Conservation (phyloP, 2,113 vertebrate species). For the Tenebrosternarchus preto region DNA sequence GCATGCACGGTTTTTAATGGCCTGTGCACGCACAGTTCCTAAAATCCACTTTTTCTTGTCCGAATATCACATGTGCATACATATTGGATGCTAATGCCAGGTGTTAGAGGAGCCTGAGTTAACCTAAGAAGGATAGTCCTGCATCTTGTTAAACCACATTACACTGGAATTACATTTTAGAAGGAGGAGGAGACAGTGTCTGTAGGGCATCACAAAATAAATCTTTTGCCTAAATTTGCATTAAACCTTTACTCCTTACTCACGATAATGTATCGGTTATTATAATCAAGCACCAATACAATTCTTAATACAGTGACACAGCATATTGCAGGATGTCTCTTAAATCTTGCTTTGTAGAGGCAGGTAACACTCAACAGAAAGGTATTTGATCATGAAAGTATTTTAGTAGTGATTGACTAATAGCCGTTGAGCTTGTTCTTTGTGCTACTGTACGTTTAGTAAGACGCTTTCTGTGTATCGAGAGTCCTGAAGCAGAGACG, state of each 20-base stretch:
- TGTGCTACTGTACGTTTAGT: not conserved
- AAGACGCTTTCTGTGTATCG: not conserved
- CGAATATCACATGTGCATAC: not conserved
- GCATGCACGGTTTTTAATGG: conserved; percentile 1
- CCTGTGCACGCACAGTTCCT: not conserved
- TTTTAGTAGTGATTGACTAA: not conserved
- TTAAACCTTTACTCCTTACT: not conserved
- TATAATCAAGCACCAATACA: not conserved
- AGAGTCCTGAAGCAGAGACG: not conserved
- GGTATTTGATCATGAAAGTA: not conserved
- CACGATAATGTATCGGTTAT: not conserved
- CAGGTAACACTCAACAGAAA: not conserved
- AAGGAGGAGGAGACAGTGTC: not conserved
- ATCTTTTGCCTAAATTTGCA: not conserved
- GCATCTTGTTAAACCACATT: not conserved
- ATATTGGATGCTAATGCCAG: not conserved
- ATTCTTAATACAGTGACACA: no score
- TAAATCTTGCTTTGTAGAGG: not conserved
- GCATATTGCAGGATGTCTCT: no score
- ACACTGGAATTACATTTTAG: not conserved
- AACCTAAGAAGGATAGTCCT: not conserved
- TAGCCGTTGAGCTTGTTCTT: not conserved
- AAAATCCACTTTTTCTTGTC: not conserved
- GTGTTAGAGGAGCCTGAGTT: not conserved
- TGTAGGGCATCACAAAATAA: not conserved